phyloP scores from a whole-genome alignment of 2,113 vertebrate species.

The Neogobius melanostomus region DNA sequence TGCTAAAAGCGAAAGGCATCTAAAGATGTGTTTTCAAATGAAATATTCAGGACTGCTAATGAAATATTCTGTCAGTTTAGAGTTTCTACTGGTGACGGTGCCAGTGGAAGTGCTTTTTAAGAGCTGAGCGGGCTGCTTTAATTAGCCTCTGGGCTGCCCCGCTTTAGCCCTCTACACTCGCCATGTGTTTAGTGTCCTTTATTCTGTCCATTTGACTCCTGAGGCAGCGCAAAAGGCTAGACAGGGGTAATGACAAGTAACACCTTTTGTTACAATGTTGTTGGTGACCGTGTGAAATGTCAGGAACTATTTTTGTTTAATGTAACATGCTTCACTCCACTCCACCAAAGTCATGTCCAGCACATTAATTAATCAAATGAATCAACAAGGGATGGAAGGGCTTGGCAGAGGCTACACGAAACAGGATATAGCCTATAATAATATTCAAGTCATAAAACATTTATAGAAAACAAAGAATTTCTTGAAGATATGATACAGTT shows the following conservation, averaged over 20 bases:
- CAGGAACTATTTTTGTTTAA: slow-evolving; percentile 9
- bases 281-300: slow-evolving; percentile 17
- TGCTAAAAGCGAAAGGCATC: slow-evolving; percentile 55
- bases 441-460: too few species aligned
- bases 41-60: slow-evolving; percentile 73
- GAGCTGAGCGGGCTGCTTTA: slow-evolving; percentile 52
- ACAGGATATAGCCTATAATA: too few species aligned
- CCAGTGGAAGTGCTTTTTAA: slow-evolving; percentile 56
- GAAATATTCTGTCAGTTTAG: slow-evolving; percentile 74
- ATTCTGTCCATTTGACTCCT: slow-evolving; percentile 36
- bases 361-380: neutral
- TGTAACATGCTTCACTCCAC: neutral
- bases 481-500: too few species aligned
- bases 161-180: slow-evolving; percentile 39
- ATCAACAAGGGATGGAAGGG: neutral
- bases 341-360: neutral
- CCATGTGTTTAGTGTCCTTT: slow-evolving; percentile 49
- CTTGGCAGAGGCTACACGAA: neutral
- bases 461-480: too few species aligned
- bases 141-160: slow-evolving; percentile 57
- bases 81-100: slow-evolving; percentile 54
- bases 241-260: slow-evolving; percentile 34
- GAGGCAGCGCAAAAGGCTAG: slow-evolving; percentile 24
- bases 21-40: slow-evolving; percentile 62
- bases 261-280: slow-evolving; percentile 36